Evolutionary conservation across 2,113 vertebrate genomes (phyloP).

Genomic region (Tichodroma muraria): DNA sequence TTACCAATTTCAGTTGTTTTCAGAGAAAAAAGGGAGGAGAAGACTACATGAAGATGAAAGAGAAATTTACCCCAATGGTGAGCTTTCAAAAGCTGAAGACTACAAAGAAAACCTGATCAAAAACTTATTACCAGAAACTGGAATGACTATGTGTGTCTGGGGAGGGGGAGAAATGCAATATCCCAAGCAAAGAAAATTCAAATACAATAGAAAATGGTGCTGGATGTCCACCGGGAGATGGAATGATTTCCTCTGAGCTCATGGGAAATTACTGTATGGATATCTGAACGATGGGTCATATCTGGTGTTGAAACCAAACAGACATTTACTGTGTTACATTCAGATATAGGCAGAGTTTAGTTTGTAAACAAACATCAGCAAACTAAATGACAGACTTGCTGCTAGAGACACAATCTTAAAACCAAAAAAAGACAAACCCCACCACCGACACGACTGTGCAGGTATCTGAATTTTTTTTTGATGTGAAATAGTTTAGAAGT

Average conservation of each 20-base stretch:
- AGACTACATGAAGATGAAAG: conserved; percentile 1
- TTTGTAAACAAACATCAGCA: background rate
- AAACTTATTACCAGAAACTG: conserved; percentile 13
- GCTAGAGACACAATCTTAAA: background rate
- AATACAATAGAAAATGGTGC: conserved; percentile 10
- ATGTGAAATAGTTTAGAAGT: background rate
- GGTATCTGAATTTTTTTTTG: background rate
- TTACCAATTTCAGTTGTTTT: background rate
- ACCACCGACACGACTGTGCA: background rate
- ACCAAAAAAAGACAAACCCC: background rate
- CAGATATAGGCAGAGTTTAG: background rate
- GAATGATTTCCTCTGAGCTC: conserved; percentile 1
- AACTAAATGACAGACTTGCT: background rate
- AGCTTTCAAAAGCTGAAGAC: background rate
- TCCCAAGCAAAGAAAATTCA: background rate
- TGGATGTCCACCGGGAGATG: background rate
- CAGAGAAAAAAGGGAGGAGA: background rate
- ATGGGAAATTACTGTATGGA: background rate
- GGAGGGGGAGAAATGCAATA: background rate
- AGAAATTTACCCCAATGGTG: background rate
- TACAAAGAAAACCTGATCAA: conserved; percentile 27
- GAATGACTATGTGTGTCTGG: background rate
- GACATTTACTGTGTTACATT: background rate
- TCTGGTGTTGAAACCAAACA: background rate
- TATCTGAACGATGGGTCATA: background rate